Conservation (phyloP, 2,888 invertebrate species). For the Andrena chrysosceles region DNA sequence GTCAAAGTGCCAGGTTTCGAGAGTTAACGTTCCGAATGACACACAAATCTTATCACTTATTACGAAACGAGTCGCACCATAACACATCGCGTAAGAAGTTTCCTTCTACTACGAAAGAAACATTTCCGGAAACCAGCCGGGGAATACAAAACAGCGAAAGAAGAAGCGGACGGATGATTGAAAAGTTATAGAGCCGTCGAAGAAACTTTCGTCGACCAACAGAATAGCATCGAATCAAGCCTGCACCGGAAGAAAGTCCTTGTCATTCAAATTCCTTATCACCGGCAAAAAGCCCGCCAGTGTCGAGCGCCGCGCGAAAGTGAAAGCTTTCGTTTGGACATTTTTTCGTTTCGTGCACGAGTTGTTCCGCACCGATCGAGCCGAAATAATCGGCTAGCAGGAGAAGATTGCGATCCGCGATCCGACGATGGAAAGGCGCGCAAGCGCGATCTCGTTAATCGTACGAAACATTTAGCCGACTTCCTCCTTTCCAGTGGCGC, state of each 20-base stretch:
- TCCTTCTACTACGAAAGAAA: background rate
- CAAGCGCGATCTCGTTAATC: slow-evolving; percentile 45
- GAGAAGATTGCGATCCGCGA: background rate
- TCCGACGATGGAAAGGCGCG: slow-evolving; percentile 17
- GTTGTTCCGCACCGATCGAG: background rate
- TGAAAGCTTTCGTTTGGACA: slow-evolving; percentile 56
- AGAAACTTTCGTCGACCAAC: background rate
- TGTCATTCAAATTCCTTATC: slow-evolving; percentile 36
- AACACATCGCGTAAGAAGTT: background rate
- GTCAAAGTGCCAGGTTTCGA: background rate
- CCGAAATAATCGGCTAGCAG: slow-evolving; percentile 11
- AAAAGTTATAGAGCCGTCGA: background rate
- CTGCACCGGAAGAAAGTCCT: slow-evolving; percentile 21
- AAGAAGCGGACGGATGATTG: background rate
- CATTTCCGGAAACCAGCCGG: background rate
- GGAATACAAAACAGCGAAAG: background rate
- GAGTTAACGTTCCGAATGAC: no score
- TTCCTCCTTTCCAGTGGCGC: slow-evolving; percentile 74
- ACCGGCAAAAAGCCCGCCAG: slow-evolving; percentile 13
- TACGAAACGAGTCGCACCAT: background rate
- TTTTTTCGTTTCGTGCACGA: slow-evolving; percentile 20
- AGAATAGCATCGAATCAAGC: background rate
- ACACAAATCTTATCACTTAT: background rate
- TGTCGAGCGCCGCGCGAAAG: slow-evolving; percentile 22
- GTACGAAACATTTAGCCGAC: slow-evolving; percentile 60